These are phyloP conservation scores for Hipparchia sbordonii DNA, from an alignment of 2,888 invertebrate genomes.

Conservation along the genomic window DNA sequence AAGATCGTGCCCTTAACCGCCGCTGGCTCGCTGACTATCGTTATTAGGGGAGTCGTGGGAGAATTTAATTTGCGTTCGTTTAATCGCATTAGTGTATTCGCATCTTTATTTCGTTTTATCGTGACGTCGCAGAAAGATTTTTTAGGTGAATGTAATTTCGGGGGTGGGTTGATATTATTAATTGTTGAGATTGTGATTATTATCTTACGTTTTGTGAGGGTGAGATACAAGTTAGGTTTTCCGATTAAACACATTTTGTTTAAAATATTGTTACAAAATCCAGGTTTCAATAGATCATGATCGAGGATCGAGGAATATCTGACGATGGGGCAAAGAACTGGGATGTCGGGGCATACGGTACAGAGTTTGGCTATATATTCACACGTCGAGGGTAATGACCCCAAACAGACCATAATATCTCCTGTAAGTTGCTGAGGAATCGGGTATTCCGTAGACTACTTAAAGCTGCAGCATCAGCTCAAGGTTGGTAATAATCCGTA, in stretches of 20 bases:
- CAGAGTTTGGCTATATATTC: too few species aligned
- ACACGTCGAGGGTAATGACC: too few species aligned
- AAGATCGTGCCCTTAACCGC: neutral
- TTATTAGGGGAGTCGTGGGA: conserved; percentile 67
- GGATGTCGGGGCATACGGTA: too few species aligned
- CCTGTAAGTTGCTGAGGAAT: too few species aligned
- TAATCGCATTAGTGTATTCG: conserved; percentile 61
- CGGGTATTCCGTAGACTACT: too few species aligned
- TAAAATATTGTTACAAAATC: too few species aligned
- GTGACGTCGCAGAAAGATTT: conserved; percentile 33
- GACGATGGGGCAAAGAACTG: too few species aligned
- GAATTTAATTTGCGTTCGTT: conserved; percentile 78
- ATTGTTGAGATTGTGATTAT: neutral
- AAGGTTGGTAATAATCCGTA: too few species aligned
- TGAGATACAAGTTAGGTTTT: neutral
- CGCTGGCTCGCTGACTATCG: neutral
- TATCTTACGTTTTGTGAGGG: neutral
- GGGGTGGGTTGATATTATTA: conserved; percentile 13
- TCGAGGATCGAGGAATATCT: too few species aligned
- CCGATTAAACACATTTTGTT: neutral
- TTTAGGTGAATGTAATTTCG: conserved; percentile 14
- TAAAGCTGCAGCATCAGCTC: too few species aligned
- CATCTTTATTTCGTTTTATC: conserved; percentile 36
- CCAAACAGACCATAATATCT: too few species aligned
- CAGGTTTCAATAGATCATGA: too few species aligned